Evolutionary conservation across 2,888 invertebrate species (phyloP).

Genomic region (Drosophila meridiana): DNA sequence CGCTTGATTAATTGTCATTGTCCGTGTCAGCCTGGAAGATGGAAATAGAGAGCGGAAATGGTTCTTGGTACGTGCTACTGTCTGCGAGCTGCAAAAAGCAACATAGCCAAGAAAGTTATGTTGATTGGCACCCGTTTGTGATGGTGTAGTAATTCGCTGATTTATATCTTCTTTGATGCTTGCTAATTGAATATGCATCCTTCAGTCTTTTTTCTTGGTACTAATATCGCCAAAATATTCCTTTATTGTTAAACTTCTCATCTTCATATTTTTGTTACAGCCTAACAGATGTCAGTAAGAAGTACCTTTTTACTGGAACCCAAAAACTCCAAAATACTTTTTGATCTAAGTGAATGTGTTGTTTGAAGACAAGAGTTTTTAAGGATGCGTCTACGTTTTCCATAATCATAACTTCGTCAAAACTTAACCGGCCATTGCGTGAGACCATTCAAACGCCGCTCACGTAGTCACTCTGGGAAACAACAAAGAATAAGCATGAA

Average conservation of each 20-base stretch:
- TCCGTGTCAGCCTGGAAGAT: constrained; percentile 50
- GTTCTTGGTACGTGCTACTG: constrained; percentile 26
- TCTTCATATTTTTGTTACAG: not conserved
- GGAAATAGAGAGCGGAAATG: constrained; percentile 8
- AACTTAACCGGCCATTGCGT: not conserved
- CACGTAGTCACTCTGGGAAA: constrained; percentile 33
- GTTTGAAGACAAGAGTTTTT: not conserved
- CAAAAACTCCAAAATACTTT: not conserved
- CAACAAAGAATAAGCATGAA: constrained; percentile 39
- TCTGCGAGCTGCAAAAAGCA: constrained; percentile 43
- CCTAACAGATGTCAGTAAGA: not conserved
- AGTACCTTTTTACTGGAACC: not conserved
- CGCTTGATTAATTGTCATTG: constrained; percentile 83
- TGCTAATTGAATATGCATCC: constrained; percentile 47
- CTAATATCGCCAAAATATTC: constrained; percentile 3
- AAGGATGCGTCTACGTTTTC: not conserved
- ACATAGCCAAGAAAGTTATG: constrained; percentile 50
- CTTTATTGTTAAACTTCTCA: constrained; percentile 1
- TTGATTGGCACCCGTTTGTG: constrained; percentile 59
- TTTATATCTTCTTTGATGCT: constrained; percentile 56
- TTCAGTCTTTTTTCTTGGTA: not conserved
- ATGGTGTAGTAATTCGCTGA: constrained; percentile 47
- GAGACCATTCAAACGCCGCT: constrained; percentile 31
- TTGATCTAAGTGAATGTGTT: not conserved
- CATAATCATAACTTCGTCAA: not conserved